phyloP scores from a whole-genome alignment of 2,113 vertebrate genomes.

The Nicator chloris region DNA sequence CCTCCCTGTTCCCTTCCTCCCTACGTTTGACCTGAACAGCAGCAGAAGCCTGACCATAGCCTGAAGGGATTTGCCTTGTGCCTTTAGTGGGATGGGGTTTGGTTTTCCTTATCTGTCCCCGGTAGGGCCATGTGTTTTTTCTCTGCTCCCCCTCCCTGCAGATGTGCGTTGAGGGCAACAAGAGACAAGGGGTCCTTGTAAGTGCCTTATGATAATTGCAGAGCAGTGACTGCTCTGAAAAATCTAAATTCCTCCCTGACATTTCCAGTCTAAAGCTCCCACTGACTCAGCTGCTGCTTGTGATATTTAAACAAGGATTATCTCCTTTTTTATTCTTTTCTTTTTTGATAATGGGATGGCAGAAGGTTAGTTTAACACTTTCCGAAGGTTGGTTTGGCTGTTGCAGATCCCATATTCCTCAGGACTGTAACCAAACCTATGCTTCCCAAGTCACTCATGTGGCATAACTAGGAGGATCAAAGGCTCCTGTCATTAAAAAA shows the following conservation, averaged over 20 bases:
- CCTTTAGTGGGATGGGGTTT: not conserved
- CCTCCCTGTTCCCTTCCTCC: not conserved
- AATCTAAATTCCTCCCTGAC: constrained; percentile 77
- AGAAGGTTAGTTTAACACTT: constrained; percentile 68
- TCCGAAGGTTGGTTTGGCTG: constrained; percentile 14
- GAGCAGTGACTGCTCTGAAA: constrained; percentile 53
- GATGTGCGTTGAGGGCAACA: not conserved
- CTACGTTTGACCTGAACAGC: not conserved
- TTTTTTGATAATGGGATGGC: constrained; percentile 45
- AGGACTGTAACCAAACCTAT: not conserved
- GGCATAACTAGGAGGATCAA: not conserved
- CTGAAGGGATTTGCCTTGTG: not conserved
- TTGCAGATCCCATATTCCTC: not conserved
- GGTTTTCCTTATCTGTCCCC: not conserved
- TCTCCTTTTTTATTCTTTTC: constrained; percentile 57
- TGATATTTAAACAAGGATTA: constrained; percentile 77
- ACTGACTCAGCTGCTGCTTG: constrained; percentile 48
- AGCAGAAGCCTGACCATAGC: not conserved
- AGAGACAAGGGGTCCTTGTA: not conserved
- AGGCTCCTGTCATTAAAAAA: not conserved
- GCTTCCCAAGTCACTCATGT: not conserved
- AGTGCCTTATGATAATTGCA: constrained; percentile 70
- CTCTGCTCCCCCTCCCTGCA: not conserved
- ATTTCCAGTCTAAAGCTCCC: constrained; percentile 70
- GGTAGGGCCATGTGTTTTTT: not conserved